Evolutionary conservation across 2,113 vertebrate species (phyloP), one percentile per base, ranked within the genome.

Genomic region (Scatophagus argus): DNA sequence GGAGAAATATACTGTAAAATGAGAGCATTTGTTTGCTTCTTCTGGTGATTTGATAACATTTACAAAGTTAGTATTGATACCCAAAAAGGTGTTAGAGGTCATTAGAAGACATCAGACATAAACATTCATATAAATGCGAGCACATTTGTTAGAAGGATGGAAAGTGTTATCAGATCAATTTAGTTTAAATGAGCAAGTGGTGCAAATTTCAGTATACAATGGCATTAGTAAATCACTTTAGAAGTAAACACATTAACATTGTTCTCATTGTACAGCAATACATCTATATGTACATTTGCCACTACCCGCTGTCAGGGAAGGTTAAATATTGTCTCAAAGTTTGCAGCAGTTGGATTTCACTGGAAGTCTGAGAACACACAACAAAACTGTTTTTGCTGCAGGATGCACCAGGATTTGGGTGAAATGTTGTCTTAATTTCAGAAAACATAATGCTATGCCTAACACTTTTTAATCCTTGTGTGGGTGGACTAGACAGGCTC

Each of bases 401-500:
- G 59, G 55, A 64, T 63, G 31, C 41, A 21, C 31, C 1, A 13
- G 69, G 74, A 81, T 55, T 85, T 0, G 17, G 60, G 11, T 59
- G 65, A 78, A 78, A 60, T 68, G 70, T 76, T 66, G 55, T 75
- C 64, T 64, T 83, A 41, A 75, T 87, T 84, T 72, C 59, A 44
- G 52, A 76, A 73, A 83, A 88, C 70, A 79, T 77, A 82, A 79
- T 80, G 54, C 72, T 72, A 21, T 1, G 6, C 51, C 56, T 79
- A 75, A 87, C 65, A 73, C 73, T 47, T 85, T 80, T 61, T 83
- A 88, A 81, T 85, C 76, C 47, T 31, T 38, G 62, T 60, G 88
- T 85, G 83, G 80, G 85, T 21, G 43, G 70, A 44, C 38, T 21
- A 34, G 9, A 85, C 49, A 46, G 51, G 44, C 46, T 55, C 56